Percentiles rank a stretch among this genome's conserved stretches.
Evolutionary conservation across 2,888 invertebrate species (phyloP).

Genomic region (Alloplasta piceator): DNA sequence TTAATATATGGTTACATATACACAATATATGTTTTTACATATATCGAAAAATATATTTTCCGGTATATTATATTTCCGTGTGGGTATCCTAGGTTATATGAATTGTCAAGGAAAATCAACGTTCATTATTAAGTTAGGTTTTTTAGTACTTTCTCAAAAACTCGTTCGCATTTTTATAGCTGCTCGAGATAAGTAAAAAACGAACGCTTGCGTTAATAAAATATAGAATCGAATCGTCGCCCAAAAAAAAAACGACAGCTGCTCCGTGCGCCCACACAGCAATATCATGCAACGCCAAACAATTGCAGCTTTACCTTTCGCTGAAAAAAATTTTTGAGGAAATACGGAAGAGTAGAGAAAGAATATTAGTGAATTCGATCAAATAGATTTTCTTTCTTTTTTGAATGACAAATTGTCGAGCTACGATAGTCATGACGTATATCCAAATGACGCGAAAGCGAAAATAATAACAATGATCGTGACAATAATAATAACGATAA

Average conservation of each 20-base stretch:
- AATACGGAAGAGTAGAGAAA: constrained; percentile 67
- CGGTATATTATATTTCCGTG: no score
- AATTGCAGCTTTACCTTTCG: constrained; percentile 80
- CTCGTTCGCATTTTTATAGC: constrained; percentile 18
- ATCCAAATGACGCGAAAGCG: constrained; percentile 54
- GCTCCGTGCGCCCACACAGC: constrained; percentile 82
- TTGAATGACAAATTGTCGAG: constrained; percentile 28
- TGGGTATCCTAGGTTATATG: constrained; percentile 33
- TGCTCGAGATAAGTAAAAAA: constrained; percentile 21
- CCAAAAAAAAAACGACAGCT: constrained; percentile 68
- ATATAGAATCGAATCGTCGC: constrained; percentile 45
- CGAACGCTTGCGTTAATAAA: constrained; percentile 32
- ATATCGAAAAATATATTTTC: no score
- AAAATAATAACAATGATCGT: constrained; percentile 49
- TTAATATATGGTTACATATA: no score
- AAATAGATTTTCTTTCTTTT: constrained; percentile 47
- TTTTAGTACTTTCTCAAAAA: constrained; percentile 38
- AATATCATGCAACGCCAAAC: constrained; percentile 82
- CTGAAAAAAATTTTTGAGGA: constrained; percentile 77
- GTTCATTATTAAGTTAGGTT: constrained; percentile 51
- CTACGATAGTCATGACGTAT: constrained; percentile 37
- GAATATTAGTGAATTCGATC: constrained; percentile 73
- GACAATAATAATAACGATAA: constrained; percentile 35
- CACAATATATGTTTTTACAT: no score
- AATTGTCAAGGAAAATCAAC: constrained; percentile 53